Evolutionary conservation across 2,888 invertebrate species (phyloP), one percentile per base, ranked within the genome.

Genomic region (Sesia apiformis): DNA sequence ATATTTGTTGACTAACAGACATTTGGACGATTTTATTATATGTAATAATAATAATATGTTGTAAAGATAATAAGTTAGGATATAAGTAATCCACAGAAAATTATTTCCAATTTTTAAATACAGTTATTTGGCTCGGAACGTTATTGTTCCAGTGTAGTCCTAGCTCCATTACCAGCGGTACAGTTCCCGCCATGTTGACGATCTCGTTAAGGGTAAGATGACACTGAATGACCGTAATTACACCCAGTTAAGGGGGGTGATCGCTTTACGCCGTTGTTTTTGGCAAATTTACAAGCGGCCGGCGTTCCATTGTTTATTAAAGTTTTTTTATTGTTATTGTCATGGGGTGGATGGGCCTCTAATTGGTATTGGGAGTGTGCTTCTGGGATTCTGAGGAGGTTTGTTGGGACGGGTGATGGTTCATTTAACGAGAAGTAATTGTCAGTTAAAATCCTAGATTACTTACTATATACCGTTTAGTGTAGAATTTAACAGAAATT

Each of bases 191-290:
- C 63, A 69, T 73, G 74, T 75, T 79, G 79, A 80, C 74, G 79
- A 72, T 78, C 40, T 41, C 41, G 80, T 86, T 86, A 86, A 78
- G 76, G 78, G 82, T 76, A 82, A 85, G 84, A 85, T 81, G 84
- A 87, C 83, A 84, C 84, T 75, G 66, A 87, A 86, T 81, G 81
- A 78, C 83, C 77, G 81, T 83, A 84, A 86, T 86, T 87, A 85
- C 76, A 72, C 65, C 80, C 81, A 78, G 74, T 81, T 82, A 80
- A 76, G 74, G 78, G 76, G 72, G 71, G 70, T 79, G 77, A 81
- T 78, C 73, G 75, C 59, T 64, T 59, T 50, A 61, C 64, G 61
- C 60, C 70, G 72, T 69, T 74, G 78, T 77, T 80, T 78, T 79
- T 69, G 76, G 69, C 73, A 72, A 81, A 83, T 84, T 81, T 79